A percentile compares a stretch with the other conserved stretches of the same genome.
These are phyloP conservation scores for Pterostichus madidus DNA, from an alignment of 2,888 invertebrate genomes.

Conservation along the genomic window DNA sequence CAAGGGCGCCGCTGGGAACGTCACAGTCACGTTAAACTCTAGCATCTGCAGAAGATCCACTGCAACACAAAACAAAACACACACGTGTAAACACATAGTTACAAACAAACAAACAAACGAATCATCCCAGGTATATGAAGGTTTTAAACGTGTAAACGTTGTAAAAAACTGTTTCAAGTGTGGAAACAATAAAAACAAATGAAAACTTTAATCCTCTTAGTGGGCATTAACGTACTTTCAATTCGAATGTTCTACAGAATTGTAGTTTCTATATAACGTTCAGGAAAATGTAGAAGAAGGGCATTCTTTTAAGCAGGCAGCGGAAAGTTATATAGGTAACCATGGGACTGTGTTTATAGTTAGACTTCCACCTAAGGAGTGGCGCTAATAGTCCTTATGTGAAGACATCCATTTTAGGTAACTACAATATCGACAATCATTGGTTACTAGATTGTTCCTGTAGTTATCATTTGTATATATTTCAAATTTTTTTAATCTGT, in stretches of 20 bases:
- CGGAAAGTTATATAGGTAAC: no score
- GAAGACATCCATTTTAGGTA: no score
- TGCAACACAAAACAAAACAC: slow-evolving; percentile 75
- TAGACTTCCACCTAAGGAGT: no score
- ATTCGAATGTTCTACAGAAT: not conserved
- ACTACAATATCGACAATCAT: no score
- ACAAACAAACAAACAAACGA: not conserved
- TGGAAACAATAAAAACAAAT: not conserved
- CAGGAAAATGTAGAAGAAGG: no score
- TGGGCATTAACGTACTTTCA: not conserved
- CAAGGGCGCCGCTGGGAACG: slow-evolving; percentile 97
- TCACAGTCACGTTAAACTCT: slow-evolving; percentile 96
- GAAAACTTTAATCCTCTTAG: slow-evolving; percentile 11
- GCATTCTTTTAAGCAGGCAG: no score
- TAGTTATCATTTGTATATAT: no score
- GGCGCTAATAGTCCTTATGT: no score
- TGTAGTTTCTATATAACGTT: not conserved
- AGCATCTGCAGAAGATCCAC: slow-evolving; percentile 99
- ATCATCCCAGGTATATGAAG: not conserved
- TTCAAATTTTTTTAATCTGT: no score
- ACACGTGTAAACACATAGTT: not conserved
- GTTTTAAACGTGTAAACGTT: not conserved
- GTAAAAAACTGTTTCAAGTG: not conserved
- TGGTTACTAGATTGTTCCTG: no score
- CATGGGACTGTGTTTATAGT: no score